These are phyloP conservation scores for Strix aluco DNA, from an alignment of 2,113 vertebrate species.

Conservation along the genomic window DNA sequence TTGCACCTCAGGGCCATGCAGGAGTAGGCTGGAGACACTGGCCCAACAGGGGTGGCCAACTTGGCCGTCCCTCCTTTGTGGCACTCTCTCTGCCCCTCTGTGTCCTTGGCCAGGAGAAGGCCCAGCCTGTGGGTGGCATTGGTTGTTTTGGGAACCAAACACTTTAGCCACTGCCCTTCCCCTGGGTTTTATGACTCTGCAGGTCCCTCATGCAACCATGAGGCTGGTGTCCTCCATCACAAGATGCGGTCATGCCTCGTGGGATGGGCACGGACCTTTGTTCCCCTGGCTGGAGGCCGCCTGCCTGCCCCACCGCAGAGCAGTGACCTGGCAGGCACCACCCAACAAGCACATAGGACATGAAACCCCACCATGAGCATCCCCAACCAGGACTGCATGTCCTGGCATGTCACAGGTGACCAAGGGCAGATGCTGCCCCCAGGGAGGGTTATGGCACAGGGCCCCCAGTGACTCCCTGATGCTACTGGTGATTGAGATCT, in stretches of 20 bases:
- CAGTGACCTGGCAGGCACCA: neutral
- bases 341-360: neutral
- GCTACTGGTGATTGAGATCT: accelerated
- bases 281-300: neutral
- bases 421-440: neutral
- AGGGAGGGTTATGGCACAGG: neutral
- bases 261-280: accelerated
- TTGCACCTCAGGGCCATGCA: neutral
- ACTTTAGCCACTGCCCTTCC: neutral
- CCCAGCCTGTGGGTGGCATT: neutral
- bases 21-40: neutral
- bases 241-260: neutral
- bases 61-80: neutral
- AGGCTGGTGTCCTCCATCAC: neutral
- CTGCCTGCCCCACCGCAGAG: neutral
- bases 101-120: neutral
- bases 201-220: neutral
- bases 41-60: neutral
- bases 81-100: neutral
- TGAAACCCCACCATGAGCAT: neutral
- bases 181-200: neutral
- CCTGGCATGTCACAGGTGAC: neutral
- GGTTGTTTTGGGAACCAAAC: neutral
- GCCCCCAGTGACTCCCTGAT: neutral
- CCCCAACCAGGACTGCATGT: neutral